Percentiles rank a stretch among this genome's conserved stretches.
Conservation (phyloP, 2,888 invertebrate species). For the Andrena chrysosceles region DNA sequence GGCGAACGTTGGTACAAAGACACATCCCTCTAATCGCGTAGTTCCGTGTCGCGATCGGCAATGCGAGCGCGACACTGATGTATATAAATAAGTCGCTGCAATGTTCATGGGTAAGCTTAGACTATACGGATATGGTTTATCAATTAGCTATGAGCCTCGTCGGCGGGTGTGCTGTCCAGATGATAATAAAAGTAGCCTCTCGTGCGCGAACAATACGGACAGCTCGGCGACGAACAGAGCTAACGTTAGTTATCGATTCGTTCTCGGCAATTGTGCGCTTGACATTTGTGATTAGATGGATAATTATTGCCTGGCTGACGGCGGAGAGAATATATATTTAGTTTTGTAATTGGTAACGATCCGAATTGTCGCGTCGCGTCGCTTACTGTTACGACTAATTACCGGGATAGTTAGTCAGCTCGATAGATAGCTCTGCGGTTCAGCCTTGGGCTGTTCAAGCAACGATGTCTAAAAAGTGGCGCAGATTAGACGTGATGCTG, state of each 20-base stretch:
- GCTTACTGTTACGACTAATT: constrained; percentile 29
- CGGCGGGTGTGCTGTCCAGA: constrained; percentile 40
- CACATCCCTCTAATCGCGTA: constrained; percentile 58
- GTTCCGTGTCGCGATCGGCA: constrained; percentile 40
- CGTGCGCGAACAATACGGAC: not conserved
- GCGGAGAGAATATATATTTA: constrained; percentile 12
- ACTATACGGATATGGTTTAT: constrained; percentile 21
- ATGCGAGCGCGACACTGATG: constrained; percentile 58
- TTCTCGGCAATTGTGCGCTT: constrained; percentile 48
- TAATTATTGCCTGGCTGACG: constrained; percentile 29
- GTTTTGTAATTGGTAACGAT: constrained; percentile 39
- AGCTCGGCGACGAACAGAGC: constrained; percentile 19
- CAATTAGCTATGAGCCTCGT: constrained; percentile 44
- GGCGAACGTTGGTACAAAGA: constrained; percentile 64
- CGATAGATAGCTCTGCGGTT: constrained; percentile 14
- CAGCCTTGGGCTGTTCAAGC: constrained; percentile 14
- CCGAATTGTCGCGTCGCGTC: constrained; percentile 13
- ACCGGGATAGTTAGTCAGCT: constrained; percentile 20
- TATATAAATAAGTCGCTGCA: constrained; percentile 57
- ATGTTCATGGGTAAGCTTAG: constrained; percentile 55
- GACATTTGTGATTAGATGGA: constrained; percentile 38
- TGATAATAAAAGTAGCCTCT: constrained; percentile 45
- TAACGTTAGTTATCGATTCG: constrained; percentile 21
- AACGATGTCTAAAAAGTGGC: constrained; percentile 37
- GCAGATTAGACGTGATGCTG: not conserved